A percentile compares a stretch with the other conserved stretches of the same genome.
Conservation (phyloP, 1,140 invertebrate species). For the Drosophila azteca region DNA sequence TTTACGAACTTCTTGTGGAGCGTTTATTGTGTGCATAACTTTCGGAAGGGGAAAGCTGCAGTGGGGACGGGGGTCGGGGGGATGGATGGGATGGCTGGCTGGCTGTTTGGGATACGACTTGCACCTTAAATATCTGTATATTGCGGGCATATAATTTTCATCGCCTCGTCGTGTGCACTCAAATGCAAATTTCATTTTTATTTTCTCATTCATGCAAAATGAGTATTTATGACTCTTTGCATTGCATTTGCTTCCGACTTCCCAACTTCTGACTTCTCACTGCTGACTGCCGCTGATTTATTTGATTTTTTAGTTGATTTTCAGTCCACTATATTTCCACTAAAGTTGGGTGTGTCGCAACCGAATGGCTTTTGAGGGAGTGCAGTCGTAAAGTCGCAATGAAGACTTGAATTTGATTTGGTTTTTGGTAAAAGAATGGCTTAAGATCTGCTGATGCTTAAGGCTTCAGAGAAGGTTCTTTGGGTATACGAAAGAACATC, state of each 20-base stretch:
- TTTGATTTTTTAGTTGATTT: conserved; percentile 26
- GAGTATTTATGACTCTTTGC: conserved; percentile 63
- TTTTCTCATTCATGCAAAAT: conserved; percentile 77
- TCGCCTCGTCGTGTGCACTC: conserved; percentile 57
- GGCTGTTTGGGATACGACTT: neutral
- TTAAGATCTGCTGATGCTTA: too few relatives aligned
- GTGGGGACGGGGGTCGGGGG: too few relatives aligned
- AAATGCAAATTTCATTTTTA: conserved; percentile 80
- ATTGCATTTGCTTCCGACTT: conserved; percentile 16
- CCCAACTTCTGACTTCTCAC: neutral
- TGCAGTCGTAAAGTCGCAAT: neutral
- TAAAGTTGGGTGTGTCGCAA: conserved; percentile 23
- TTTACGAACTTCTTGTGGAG: conserved; percentile 66
- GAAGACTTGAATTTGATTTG: conserved; percentile 10
- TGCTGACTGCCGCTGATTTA: conserved; percentile 18
- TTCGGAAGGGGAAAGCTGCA: conserved; percentile 31
- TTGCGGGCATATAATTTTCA: conserved; percentile 73
- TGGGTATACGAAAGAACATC: too few relatives aligned
- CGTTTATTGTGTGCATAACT: conserved; percentile 80
- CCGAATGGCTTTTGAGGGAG: neutral
- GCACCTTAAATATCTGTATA: conserved; percentile 62
- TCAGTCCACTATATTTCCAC: neutral
- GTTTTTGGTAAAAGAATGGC: neutral
- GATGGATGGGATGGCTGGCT: too few relatives aligned
- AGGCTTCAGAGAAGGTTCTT: too few relatives aligned